Evolutionary conservation across 2,113 vertebrate species (phyloP).

Genomic region (Gnathonemus longibarbis): DNA sequence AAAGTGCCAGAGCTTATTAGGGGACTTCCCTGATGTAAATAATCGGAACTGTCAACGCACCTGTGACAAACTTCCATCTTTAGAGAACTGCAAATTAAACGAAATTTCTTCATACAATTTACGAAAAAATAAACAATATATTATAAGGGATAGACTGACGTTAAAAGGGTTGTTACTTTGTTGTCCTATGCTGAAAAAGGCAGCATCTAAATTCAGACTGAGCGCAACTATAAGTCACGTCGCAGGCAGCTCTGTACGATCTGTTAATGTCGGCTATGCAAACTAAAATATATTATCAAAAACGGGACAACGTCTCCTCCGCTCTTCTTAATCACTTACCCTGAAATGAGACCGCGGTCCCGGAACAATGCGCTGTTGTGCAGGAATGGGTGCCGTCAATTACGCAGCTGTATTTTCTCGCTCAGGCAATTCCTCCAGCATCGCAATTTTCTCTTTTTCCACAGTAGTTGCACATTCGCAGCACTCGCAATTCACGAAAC

Average conservation of each 20-base stretch:
- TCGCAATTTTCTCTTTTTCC: constrained; percentile 17
- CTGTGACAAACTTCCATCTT: constrained; percentile 17
- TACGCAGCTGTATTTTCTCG: constrained; percentile 25
- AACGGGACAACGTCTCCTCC: background rate
- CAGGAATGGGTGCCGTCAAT: constrained; percentile 21
- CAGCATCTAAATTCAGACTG: background rate
- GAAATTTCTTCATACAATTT: background rate
- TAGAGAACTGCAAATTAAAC: background rate
- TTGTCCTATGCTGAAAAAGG: background rate
- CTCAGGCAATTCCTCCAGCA: constrained; percentile 19
- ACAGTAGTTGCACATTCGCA: background rate
- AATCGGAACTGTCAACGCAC: constrained; percentile 23
- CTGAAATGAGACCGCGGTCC: background rate
- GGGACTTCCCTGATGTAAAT: constrained; percentile 22
- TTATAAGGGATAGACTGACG: background rate
- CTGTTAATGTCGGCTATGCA: background rate
- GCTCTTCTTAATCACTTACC: constrained; percentile 14
- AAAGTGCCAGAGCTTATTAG: constrained; percentile 17
- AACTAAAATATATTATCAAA: background rate
- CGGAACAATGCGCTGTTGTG: constrained; percentile 9
- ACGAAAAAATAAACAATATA: background rate
- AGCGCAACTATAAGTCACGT: background rate
- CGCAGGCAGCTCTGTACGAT: background rate
- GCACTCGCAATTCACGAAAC: background rate
- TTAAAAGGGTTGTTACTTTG: background rate